Percentiles rank a stretch among this genome's conserved stretches.
These are phyloP conservation scores for Geococcyx californianus DNA, from an alignment of 2,113 vertebrate genomes.

Conservation along the genomic window DNA sequence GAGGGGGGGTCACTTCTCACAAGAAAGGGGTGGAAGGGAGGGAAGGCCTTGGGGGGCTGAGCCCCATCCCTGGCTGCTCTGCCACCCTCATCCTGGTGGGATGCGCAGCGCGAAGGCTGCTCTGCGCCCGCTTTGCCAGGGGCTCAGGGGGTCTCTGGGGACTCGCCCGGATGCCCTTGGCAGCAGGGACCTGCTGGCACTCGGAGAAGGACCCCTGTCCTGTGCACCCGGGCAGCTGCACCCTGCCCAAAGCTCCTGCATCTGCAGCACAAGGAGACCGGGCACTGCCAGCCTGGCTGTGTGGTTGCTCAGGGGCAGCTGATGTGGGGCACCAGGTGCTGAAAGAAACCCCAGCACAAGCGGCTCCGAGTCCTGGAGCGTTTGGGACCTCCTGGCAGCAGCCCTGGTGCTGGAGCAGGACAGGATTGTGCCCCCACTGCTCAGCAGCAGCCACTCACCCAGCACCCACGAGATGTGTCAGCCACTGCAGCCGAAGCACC, in stretches of 20 bases:
- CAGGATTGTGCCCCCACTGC: not conserved
- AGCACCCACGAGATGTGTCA: rapidly evolving
- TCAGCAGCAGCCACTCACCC: not conserved
- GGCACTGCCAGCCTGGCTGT: not conserved
- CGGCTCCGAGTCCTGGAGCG: not conserved
- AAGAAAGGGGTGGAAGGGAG: not conserved
- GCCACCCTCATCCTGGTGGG: rapidly evolving
- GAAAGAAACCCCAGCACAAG: not conserved
- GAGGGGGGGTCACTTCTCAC: not conserved
- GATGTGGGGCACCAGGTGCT: not conserved
- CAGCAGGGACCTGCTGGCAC: not conserved
- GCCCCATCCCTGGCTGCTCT: not conserved
- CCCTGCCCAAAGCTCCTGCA: not conserved
- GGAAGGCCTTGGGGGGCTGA: not conserved
- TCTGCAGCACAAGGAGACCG: not conserved
- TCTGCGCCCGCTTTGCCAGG: rapidly evolving
- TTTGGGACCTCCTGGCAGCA: not conserved
- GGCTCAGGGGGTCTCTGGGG: not conserved
- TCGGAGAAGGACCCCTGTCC: not conserved
- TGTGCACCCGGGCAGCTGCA: not conserved
- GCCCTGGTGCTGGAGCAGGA: not conserved
- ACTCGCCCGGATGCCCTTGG: rapidly evolving
- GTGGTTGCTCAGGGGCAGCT: not conserved
- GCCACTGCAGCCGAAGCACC: not conserved
- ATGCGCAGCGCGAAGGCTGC: not conserved